Conservation (phyloP, 2,797 vertebrate genomes). For the Coracias cyanogaster region DNA sequence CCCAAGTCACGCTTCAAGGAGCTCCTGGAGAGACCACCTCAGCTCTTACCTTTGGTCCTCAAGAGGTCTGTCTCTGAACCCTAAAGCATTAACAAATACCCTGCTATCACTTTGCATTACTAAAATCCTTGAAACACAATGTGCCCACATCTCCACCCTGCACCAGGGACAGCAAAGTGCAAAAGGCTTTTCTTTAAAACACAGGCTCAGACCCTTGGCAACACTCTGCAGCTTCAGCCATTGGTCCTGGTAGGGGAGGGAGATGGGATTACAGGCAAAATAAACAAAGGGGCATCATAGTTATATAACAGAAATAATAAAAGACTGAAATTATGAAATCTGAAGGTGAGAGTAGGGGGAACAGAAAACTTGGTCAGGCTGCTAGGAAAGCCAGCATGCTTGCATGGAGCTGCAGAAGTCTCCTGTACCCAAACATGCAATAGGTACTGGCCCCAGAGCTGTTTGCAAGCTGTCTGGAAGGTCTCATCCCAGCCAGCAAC, state of each 20-base stretch:
- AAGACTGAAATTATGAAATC: background rate
- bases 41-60: background rate
- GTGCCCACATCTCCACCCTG: background rate
- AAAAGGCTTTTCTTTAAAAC: background rate
- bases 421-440: background rate
- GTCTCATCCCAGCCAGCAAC: background rate
- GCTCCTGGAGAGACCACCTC: background rate
- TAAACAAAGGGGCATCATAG: background rate
- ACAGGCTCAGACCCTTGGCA: background rate
- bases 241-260: background rate
- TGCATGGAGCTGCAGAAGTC: background rate
- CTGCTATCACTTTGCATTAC: background rate
- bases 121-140: background rate
- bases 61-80: background rate
- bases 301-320: background rate
- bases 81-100: background rate
- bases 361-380: background rate
- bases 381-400: background rate
- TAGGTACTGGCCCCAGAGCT: rapidly evolving
- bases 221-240: background rate
- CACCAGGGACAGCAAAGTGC: background rate
- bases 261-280: background rate
- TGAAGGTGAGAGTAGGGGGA: background rate
- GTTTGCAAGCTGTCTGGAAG: background rate
- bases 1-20: background rate